Percentiles rank a stretch among this genome's conserved stretches.
These are phyloP conservation scores for Aphidius gifuensis DNA, from an alignment of 1,140 invertebrate species.

Conservation along the genomic window DNA sequence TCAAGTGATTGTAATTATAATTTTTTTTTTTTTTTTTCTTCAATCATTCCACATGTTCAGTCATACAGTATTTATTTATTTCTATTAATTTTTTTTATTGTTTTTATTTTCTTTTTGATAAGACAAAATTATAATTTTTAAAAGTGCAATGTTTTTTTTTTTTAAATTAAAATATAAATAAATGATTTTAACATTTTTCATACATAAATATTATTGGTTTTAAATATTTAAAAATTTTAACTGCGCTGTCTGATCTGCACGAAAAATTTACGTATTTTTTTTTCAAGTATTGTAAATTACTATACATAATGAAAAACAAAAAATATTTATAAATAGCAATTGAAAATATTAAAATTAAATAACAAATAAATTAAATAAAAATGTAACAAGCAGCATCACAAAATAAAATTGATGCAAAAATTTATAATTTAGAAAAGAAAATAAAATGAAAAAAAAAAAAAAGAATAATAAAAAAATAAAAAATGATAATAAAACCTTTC, in stretches of 20 bases:
- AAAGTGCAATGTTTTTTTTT: background rate
- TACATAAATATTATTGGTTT: background rate
- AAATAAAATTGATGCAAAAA: background rate
- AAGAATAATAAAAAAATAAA: conserved; percentile 1
- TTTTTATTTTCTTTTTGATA: no score
- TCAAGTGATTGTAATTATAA: no score
- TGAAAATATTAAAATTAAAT: conserved; percentile 4
- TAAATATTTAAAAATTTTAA: conserved; percentile 21
- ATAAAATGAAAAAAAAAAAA: background rate
- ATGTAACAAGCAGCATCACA: background rate
- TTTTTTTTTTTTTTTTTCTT: conserved; percentile 10
- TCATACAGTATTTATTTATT: no score
- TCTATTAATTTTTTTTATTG: no score
- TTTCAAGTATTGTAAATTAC: conserved; percentile 51
- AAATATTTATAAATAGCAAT: conserved; percentile 42
- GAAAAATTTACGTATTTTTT: conserved; percentile 48
- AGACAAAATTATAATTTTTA: background rate
- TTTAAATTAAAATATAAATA: conserved; percentile 6
- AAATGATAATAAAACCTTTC: background rate
- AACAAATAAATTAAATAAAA: background rate
- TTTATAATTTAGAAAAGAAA: background rate
- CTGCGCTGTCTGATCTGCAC: conserved; percentile 44
- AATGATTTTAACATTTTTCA: no score
- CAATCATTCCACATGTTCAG: background rate
- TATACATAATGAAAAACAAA: conserved; percentile 42